Conservation (phyloP, 2,797 vertebrate species). For the Miichthys miiuy region DNA sequence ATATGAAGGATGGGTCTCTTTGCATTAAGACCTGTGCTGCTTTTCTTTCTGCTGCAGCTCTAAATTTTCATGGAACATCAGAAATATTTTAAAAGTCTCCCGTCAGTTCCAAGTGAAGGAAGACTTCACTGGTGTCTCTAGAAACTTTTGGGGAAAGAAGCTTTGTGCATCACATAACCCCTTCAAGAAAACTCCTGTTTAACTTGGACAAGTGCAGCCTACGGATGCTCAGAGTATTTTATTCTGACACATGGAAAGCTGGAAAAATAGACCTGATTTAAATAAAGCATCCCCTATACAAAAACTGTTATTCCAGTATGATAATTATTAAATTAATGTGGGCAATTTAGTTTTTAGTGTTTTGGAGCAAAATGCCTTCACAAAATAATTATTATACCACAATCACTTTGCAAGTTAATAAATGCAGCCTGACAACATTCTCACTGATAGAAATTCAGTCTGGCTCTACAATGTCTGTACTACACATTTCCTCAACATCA, state of each 20-base stretch:
- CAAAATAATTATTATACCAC: neutral
- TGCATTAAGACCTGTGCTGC: constrained; percentile 44
- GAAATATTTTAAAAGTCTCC: constrained; percentile 31
- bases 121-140: neutral
- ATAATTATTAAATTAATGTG: neutral
- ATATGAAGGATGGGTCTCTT: constrained; percentile 44
- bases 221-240: neutral
- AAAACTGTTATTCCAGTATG: neutral
- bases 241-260: constrained; percentile 8
- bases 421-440: too few species aligned
- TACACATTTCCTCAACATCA: constrained; percentile 31
- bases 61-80: constrained; percentile 35
- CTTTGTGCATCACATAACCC: constrained; percentile 22
- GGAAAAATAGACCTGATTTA: constrained; percentile 17
- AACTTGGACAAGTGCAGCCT: constrained; percentile 14
- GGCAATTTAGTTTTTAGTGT: neutral
- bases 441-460: neutral
- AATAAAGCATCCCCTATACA: constrained; percentile 12
- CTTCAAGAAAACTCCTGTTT: constrained; percentile 23
- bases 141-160: constrained; percentile 28
- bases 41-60: constrained; percentile 19
- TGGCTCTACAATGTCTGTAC: neutral
- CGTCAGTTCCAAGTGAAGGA: constrained; percentile 18
- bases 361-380: neutral
- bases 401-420: too few species aligned